Conservation (phyloP, 2,888 invertebrate genomes). For the Resseliella maxima region DNA sequence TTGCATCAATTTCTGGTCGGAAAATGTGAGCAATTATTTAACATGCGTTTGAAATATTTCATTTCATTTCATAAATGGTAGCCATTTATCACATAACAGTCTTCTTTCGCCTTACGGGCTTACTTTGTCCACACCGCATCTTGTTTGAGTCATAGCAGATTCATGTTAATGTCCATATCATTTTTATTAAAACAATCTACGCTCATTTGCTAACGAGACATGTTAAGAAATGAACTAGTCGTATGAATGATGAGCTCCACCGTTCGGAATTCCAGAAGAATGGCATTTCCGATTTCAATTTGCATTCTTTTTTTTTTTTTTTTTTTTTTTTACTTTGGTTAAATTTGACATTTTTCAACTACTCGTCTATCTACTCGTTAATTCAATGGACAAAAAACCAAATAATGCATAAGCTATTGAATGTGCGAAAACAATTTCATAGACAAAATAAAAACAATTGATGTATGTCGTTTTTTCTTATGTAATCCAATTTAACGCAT, state of each 20-base stretch:
- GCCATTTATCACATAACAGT: background rate
- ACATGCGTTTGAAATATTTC: background rate
- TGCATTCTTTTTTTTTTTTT: no score
- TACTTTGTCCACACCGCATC: background rate
- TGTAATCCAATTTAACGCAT: background rate
- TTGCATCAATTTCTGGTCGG: background rate
- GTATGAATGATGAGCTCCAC: no score
- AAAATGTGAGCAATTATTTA: background rate
- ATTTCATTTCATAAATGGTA: background rate
- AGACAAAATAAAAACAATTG: background rate
- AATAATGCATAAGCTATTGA: background rate
- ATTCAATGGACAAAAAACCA: no score
- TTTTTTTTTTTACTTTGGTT: no score
- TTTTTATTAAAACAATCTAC: no score
- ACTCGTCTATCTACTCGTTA: no score
- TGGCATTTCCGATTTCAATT: background rate
- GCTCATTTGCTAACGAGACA: no score
- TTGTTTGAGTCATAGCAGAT: background rate
- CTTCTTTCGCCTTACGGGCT: background rate
- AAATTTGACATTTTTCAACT: no score
- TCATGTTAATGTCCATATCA: background rate
- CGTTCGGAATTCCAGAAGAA: no score
- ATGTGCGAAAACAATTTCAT: background rate
- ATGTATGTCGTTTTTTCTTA: background rate
- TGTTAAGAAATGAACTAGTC: no score